A percentile compares a stretch with the other conserved stretches of the same genome.
These are phyloP conservation scores for Poecilia wingei DNA, from an alignment of 2,797 vertebrate genomes.

Conservation along the genomic window DNA sequence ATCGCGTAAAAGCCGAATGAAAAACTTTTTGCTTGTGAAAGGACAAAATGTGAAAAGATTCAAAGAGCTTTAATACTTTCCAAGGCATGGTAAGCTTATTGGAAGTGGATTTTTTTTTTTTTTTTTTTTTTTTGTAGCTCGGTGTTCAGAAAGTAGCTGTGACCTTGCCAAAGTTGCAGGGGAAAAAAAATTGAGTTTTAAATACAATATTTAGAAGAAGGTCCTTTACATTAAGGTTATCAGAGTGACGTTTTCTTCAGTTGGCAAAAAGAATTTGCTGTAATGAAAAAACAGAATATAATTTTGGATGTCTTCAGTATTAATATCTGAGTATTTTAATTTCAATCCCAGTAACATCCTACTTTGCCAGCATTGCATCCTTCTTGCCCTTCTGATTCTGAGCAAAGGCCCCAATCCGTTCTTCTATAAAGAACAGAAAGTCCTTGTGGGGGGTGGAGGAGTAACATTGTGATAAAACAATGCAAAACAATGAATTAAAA, in stretches of 20 bases:
- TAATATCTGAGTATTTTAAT: neutral
- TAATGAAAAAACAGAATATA: neutral
- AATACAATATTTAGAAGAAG: neutral
- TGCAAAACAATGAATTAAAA: constrained; percentile 6
- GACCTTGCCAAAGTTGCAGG: constrained; percentile 32
- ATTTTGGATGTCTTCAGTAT: neutral
- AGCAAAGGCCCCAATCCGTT: constrained; percentile 48
- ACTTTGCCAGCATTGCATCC: constrained; percentile 19
- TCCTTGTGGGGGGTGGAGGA: constrained; percentile 14
- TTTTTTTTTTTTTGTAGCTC: neutral
- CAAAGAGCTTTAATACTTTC: neutral
- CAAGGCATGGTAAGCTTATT: neutral
- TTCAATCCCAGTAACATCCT: constrained; percentile 7
- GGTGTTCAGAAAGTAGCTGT: constrained; percentile 17
- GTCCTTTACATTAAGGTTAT: neutral
- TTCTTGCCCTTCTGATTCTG: constrained; percentile 31
- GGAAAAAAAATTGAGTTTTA: neutral
- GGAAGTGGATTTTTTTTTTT: neutral
- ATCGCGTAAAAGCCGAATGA: neutral
- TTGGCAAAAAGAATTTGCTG: neutral
- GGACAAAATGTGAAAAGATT: neutral
- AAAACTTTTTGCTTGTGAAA: neutral
- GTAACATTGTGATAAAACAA: constrained; percentile 24
- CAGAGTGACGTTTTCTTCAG: neutral
- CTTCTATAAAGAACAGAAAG: constrained; percentile 15